phyloP scores from a whole-genome alignment of 2,888 invertebrate genomes.

The Drosophila diplacantha region DNA sequence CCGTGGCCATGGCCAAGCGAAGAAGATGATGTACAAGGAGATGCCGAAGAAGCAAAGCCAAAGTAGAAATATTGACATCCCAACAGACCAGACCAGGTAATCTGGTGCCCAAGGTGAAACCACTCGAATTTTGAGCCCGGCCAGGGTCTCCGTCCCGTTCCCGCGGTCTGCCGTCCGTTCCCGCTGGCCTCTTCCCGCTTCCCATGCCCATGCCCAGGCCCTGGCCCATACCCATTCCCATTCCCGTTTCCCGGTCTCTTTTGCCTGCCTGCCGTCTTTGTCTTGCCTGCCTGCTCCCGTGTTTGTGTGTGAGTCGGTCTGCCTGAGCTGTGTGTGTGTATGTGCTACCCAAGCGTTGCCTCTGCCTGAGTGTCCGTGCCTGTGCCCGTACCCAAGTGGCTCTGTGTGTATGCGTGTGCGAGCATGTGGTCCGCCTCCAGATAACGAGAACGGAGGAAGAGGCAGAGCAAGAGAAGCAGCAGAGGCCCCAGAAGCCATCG shows the following conservation, averaged over 20 bases:
- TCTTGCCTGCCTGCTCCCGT: conserved; percentile 18
- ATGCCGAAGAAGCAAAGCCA: conserved; percentile 9
- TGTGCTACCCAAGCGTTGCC: conserved; percentile 28
- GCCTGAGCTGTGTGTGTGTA: conserved; percentile 6
- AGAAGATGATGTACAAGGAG: conserved; percentile 15
- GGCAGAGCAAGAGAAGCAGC: conserved; percentile 41
- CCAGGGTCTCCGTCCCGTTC: conserved; percentile 10
- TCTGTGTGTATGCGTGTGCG: conserved; percentile 16
- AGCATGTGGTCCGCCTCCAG: conserved; percentile 71
- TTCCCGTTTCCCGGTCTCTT: conserved; percentile 29
- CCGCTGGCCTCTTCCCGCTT: conserved; percentile 16
- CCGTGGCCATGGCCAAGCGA: conserved; percentile 1
- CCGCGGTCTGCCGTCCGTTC: conserved; percentile 11
- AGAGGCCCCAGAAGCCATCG: conserved; percentile 18
- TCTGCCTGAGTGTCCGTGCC: conserved; percentile 19
- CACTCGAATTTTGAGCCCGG: conserved; percentile 39
- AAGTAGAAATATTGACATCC: conserved; percentile 20
- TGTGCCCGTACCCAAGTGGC: conserved; percentile 9
- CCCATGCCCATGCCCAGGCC: conserved; percentile 1
- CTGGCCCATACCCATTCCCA: conserved; percentile 13
- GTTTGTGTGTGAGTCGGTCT: conserved; percentile 18
- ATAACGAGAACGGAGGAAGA: conserved; percentile 54
- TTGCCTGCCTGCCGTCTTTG: conserved; percentile 19
- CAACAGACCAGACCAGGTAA: conserved; percentile 31
- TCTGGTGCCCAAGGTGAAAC: conserved; percentile 58